phyloP scores from a whole-genome alignment of 2,888 invertebrate genomes.

The Ennomos fuscantarius region DNA sequence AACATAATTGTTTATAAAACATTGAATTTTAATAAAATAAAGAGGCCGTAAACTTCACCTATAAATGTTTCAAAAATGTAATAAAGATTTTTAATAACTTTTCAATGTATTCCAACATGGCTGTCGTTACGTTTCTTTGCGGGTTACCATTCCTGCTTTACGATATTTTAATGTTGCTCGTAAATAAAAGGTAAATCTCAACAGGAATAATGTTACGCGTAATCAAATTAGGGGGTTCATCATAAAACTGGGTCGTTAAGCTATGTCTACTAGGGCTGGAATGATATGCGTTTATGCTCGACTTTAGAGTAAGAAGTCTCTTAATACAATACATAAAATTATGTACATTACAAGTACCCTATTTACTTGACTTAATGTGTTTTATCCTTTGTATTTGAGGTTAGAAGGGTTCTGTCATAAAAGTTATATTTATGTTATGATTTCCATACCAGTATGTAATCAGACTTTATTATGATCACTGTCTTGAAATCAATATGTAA shows the following conservation, averaged over 20 bases:
- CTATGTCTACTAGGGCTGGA: slow-evolving; percentile 16
- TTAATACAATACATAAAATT: background rate
- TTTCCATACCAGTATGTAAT: no score
- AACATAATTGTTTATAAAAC: slow-evolving; percentile 42
- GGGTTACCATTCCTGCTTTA: slow-evolving; percentile 38
- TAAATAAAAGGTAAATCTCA: slow-evolving; percentile 56
- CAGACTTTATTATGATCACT: no score
- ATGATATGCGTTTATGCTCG: slow-evolving; percentile 15
- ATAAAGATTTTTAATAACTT: slow-evolving; percentile 56
- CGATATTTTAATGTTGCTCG: slow-evolving; percentile 55
- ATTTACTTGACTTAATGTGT: no score
- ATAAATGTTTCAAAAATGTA: slow-evolving; percentile 55
- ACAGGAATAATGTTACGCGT: slow-evolving; percentile 54
- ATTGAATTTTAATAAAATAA: slow-evolving; percentile 46
- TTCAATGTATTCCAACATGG: slow-evolving; percentile 48
- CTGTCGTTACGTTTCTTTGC: slow-evolving; percentile 47
- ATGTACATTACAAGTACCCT: slow-evolving; percentile 4
- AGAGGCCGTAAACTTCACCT: slow-evolving; percentile 51
- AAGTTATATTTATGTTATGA: no score
- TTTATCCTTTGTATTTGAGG: no score
- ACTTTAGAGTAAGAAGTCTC: slow-evolving; percentile 20
- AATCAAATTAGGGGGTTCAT: slow-evolving; percentile 59
- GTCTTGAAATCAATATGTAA: no score
- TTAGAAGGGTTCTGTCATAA: no score
- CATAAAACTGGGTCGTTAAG: slow-evolving; percentile 54